phyloP scores from a whole-genome alignment of 2,888 invertebrate genomes.

The Amiota mariae region DNA sequence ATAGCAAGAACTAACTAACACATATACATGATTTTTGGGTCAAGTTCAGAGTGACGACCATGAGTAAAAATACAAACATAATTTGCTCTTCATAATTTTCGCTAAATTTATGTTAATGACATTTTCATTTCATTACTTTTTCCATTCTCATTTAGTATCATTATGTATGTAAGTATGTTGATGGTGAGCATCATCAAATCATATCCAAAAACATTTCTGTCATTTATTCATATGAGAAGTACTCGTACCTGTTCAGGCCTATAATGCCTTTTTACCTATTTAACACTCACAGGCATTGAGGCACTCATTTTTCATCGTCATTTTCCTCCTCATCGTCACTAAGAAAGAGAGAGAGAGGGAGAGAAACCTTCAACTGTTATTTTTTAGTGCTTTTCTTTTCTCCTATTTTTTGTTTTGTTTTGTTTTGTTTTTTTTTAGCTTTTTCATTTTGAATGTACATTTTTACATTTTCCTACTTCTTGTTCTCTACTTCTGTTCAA shows the following conservation, averaged over 20 bases:
- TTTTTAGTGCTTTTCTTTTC: not conserved
- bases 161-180: not conserved
- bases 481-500: no score
- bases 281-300: not conserved
- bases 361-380: no score
- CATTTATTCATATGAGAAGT: not conserved
- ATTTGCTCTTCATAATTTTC: conserved; percentile 11
- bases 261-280: not conserved
- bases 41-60: conserved; percentile 12
- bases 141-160: no score
- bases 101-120: conserved; percentile 11
- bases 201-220: not conserved
- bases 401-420: not conserved
- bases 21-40: not conserved
- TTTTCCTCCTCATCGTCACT: not conserved
- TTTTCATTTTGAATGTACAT: not conserved
- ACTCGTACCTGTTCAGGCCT: no score
- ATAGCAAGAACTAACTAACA: no score
- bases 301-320: no score
- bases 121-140: conserved; percentile 10
- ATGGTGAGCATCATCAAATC: not conserved
- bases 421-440: not conserved
- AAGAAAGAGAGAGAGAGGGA: no score
- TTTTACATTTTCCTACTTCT: not conserved
- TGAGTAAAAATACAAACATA: not conserved